Percentiles rank a stretch among this genome's conserved stretches.
phyloP scores from a whole-genome alignment of 2,888 invertebrate species.

The Boloria euphrosyne region DNA sequence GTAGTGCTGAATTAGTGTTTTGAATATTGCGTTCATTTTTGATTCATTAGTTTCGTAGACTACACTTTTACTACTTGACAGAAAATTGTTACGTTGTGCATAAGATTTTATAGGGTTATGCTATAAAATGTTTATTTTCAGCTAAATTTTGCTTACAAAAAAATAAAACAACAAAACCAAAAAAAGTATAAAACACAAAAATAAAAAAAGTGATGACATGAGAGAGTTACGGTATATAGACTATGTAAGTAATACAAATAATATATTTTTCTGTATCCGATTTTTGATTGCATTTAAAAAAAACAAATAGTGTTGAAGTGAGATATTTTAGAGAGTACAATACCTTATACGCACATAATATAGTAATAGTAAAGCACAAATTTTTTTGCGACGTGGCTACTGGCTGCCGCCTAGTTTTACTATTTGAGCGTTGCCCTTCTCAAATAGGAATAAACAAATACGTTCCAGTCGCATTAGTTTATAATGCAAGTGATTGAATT shows the following conservation, averaged over 20 bases:
- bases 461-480: constrained; percentile 4
- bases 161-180: background rate
- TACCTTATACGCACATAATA: constrained; percentile 1
- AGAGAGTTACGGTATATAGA: constrained; percentile 1
- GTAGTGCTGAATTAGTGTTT: too few relatives aligned
- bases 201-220: too few relatives aligned
- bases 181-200: background rate
- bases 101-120: background rate
- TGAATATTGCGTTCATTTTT: too few relatives aligned
- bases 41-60: too few relatives aligned
- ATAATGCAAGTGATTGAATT: background rate
- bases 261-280: constrained; percentile 8
- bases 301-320: too few relatives aligned
- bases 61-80: background rate
- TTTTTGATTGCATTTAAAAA: background rate
- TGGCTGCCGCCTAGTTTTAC: background rate
- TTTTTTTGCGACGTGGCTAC: background rate
- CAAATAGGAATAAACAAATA: background rate
- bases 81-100: background rate
- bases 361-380: background rate
- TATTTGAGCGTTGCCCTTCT: background rate
- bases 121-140: background rate
- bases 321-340: too few relatives aligned
- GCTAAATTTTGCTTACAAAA: too few relatives aligned
- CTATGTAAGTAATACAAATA: constrained; percentile 3